Conservation (phyloP, 1,140 invertebrate genomes). For the Drosophila triauraria region DNA sequence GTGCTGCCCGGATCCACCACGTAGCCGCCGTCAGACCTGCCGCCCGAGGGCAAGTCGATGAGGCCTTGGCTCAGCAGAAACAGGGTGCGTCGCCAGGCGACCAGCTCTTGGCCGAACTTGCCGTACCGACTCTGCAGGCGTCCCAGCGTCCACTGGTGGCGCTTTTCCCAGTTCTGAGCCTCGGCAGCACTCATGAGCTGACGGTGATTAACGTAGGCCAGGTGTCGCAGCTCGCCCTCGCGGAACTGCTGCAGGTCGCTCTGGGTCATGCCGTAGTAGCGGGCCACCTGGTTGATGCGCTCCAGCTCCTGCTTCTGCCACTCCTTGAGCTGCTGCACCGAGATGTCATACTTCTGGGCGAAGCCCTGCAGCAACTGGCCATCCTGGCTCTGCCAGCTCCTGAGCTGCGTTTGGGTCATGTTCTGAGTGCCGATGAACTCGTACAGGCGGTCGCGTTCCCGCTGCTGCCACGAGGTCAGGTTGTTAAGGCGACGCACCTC, state of each 20-base stretch:
- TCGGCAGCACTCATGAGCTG: slow-evolving; percentile 47
- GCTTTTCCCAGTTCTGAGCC: slow-evolving; percentile 47
- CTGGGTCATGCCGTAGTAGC: slow-evolving; percentile 66
- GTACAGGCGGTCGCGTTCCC: slow-evolving; percentile 79
- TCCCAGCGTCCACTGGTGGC: slow-evolving; percentile 53
- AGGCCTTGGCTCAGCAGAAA: slow-evolving; percentile 73
- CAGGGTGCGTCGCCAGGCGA: slow-evolving; percentile 68
- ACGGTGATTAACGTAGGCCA: slow-evolving; percentile 68
- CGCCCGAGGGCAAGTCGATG: slow-evolving; percentile 52
- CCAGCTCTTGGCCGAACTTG: slow-evolving; percentile 59
- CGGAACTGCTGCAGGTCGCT: slow-evolving; percentile 77
- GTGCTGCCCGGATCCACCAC: slow-evolving; percentile 60
- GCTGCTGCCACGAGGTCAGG: slow-evolving; percentile 68
- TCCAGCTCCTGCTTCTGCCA: slow-evolving; percentile 77
- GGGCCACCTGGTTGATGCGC: slow-evolving; percentile 61
- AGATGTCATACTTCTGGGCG: slow-evolving; percentile 60
- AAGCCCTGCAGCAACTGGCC: slow-evolving; percentile 51
- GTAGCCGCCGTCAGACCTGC: slow-evolving; percentile 45
- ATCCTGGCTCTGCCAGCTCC: slow-evolving; percentile 73
- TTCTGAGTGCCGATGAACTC: slow-evolving; percentile 77
- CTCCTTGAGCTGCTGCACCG: slow-evolving; percentile 62
- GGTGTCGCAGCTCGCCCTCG: slow-evolving; percentile 66
- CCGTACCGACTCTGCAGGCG: slow-evolving; percentile 50
- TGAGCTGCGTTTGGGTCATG: slow-evolving; percentile 64
- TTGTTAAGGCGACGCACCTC: slow-evolving; percentile 60